Percentiles rank a stretch among this genome's conserved stretches.
phyloP scores from a whole-genome alignment of 2,888 invertebrate genomes.

The Hoplodrina blanda region DNA sequence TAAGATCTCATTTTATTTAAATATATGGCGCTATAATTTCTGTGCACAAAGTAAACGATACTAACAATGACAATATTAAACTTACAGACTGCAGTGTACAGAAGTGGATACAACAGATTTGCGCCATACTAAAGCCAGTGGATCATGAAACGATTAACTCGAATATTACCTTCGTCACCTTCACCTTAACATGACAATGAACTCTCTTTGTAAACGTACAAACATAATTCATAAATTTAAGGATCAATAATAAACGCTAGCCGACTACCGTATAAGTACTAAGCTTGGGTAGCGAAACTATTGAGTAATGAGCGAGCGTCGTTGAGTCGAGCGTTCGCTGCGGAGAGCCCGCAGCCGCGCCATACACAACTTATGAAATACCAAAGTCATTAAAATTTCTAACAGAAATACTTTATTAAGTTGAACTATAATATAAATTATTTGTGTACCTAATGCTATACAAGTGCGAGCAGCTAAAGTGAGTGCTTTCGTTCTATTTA shows the following conservation, averaged over 20 bases:
- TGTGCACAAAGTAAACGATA: not conserved
- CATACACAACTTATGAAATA: conserved; percentile 80
- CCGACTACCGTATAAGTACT: conserved; percentile 81
- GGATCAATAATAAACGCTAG: conserved; percentile 86
- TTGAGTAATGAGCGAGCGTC: conserved; percentile 61
- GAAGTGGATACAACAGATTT: conserved; percentile 98
- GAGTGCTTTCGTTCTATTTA: conserved; percentile 82
- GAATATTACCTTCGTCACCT: conserved; percentile 87
- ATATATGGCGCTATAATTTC: not conserved
- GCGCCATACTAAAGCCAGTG: conserved; percentile 94
- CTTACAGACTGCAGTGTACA: conserved; percentile 96
- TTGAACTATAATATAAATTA: conserved; percentile 84
- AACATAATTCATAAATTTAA: conserved; percentile 86
- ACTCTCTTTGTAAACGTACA: conserved; percentile 91
- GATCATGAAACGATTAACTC: conserved; percentile 84
- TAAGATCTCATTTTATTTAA: conserved; percentile 87
- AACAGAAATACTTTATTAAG: conserved; percentile 86
- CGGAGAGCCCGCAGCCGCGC: conserved; percentile 41
- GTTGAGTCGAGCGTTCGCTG: conserved; percentile 56
- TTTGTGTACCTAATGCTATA: conserved; percentile 86
- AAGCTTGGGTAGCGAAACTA: conserved; percentile 80
- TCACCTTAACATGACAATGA: conserved; percentile 89
- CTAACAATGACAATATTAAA: conserved; percentile 26
- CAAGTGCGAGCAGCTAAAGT: conserved; percentile 89
- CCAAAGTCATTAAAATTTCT: conserved; percentile 89